A percentile compares a stretch with the other conserved stretches of the same genome.
phyloP scores from a whole-genome alignment of 2,797 vertebrate species.

The Chelonia mydas region DNA sequence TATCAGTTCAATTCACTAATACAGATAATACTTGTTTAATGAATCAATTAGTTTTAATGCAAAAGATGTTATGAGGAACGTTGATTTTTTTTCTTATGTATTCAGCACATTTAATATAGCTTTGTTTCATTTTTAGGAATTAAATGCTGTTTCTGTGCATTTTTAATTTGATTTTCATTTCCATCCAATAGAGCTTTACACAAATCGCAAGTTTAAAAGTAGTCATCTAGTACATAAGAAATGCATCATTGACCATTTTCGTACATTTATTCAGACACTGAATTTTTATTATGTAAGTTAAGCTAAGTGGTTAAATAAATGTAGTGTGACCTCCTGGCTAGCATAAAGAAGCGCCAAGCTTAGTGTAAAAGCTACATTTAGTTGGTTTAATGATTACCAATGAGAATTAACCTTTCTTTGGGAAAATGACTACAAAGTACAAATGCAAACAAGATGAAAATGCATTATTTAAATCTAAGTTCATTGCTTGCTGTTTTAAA shows the following conservation, averaged over 20 bases:
- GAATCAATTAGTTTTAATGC: background rate
- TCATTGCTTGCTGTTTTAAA: background rate
- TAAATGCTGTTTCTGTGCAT: background rate
- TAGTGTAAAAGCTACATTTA: background rate
- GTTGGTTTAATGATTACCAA: background rate
- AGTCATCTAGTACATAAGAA: background rate
- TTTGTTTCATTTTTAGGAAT: background rate
- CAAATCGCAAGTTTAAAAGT: background rate
- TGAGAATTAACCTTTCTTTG: background rate
- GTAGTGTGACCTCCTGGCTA: background rate
- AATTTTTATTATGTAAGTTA: too few relatives aligned
- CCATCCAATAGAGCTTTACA: background rate
- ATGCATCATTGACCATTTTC: background rate
- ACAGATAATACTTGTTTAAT: background rate
- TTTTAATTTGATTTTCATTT: background rate
- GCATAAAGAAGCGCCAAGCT: background rate
- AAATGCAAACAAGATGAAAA: background rate
- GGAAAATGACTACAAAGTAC: background rate
- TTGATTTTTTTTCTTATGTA: background rate
- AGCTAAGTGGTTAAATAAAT: background rate
- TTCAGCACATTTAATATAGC: background rate
- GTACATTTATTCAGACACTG: too few relatives aligned
- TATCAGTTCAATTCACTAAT: background rate
- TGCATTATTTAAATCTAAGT: background rate
- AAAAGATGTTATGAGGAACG: background rate